Percentiles rank a stretch among this genome's conserved stretches.
phyloP scores from a whole-genome alignment of 2,888 invertebrate species.

The Agrochola lota region DNA sequence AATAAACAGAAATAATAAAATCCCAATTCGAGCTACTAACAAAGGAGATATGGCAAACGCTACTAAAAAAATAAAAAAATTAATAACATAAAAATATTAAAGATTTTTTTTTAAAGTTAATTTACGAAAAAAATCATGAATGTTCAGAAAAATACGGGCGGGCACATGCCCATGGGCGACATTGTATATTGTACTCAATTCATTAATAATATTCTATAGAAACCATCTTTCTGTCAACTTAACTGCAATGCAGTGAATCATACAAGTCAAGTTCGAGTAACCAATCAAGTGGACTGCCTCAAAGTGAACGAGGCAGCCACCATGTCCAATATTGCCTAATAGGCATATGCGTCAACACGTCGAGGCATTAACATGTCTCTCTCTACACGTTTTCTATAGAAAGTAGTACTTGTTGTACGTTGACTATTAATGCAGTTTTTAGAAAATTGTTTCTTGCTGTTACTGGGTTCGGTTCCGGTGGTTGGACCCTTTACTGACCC shows the following conservation, averaged over 20 bases:
- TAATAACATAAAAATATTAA: too few relatives aligned
- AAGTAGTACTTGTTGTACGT: conserved; percentile 83
- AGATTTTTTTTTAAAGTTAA: too few relatives aligned
- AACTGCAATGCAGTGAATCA: background rate
- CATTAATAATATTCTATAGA: too few relatives aligned
- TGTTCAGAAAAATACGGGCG: too few relatives aligned
- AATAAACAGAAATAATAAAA: too few relatives aligned
- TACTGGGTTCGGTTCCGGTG: conserved; percentile 77
- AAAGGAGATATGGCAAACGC: too few relatives aligned
- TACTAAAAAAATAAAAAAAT: too few relatives aligned
- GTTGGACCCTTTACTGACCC: conserved; percentile 75
- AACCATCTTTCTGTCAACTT: background rate
- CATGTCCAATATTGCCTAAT: conserved; percentile 84
- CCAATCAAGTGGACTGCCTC: conserved; percentile 42
- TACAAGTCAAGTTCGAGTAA: conserved; percentile 14
- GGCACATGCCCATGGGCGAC: too few relatives aligned
- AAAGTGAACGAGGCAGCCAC: conserved; percentile 49
- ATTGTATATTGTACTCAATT: background rate
- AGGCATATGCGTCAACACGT: conserved; percentile 73
- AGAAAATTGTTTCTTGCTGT: conserved; percentile 65
- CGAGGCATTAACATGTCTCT: conserved; percentile 80
- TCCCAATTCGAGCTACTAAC: too few relatives aligned
- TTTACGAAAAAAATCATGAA: too few relatives aligned
- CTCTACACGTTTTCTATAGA: conserved; percentile 82
- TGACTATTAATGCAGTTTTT: conserved; percentile 87